Conservation (phyloP, 2,797 vertebrate genomes). For the Spheniscus humboldti region DNA sequence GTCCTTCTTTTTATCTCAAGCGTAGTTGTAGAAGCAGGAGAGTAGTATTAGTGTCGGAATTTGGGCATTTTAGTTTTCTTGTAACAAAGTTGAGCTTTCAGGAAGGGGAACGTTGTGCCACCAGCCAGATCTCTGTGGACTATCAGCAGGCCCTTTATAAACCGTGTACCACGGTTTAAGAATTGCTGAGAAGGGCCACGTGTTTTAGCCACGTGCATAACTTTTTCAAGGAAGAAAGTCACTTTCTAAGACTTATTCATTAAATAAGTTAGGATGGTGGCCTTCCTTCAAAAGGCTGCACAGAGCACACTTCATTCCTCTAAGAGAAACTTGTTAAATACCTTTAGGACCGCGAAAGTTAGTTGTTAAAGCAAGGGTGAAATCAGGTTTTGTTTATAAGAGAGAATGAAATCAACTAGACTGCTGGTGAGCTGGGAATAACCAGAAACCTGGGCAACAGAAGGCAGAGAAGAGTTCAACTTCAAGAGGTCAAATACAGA, state of each 20-base stretch:
- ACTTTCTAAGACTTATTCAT: neutral
- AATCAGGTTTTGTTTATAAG: neutral
- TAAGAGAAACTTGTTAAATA: neutral
- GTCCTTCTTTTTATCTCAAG: neutral
- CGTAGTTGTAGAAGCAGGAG: neutral
- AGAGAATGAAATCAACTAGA: neutral
- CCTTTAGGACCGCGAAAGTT: neutral
- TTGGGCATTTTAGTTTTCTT: neutral
- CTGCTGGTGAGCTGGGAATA: neutral
- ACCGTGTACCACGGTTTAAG: rapidly evolving
- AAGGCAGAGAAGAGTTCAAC: neutral
- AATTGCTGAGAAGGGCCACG: neutral
- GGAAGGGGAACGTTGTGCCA: neutral
- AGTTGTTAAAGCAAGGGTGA: neutral
- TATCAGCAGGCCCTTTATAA: neutral
- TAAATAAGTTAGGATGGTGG: neutral
- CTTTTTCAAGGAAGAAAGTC: neutral
- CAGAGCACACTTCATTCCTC: neutral
- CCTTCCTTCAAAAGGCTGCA: neutral
- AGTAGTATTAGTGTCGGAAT: neutral
- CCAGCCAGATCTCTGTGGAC: neutral
- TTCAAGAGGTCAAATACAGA: neutral
- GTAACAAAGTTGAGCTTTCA: neutral
- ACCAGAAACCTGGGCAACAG: neutral
- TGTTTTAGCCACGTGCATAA: neutral